Percentiles rank a stretch among this genome's conserved stretches.
phyloP scores from a whole-genome alignment of 1,140 invertebrate species.

The Achroia grisella region DNA sequence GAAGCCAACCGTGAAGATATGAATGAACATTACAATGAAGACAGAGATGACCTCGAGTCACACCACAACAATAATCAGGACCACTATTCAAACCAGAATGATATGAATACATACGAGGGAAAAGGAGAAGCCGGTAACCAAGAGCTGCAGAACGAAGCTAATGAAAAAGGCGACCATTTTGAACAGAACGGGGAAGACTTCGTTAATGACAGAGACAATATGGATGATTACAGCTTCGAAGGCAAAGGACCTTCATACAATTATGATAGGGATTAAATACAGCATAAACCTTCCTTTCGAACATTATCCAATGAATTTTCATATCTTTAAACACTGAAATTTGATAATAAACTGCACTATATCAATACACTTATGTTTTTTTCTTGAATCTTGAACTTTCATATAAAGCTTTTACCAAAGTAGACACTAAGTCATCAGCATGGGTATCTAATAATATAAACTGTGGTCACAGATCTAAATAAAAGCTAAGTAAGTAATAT shows the following conservation, averaged over 20 bases:
- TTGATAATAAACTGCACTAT: too few species aligned
- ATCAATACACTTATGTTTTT: too few species aligned
- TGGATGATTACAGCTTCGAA: slow-evolving; percentile 11
- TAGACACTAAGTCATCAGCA: too few species aligned
- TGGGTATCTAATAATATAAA: too few species aligned
- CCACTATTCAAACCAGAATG: slow-evolving; percentile 5
- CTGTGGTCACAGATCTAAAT: too few species aligned
- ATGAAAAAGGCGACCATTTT: slow-evolving; percentile 10
- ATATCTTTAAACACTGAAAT: too few species aligned
- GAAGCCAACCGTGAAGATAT: slow-evolving; percentile 7
- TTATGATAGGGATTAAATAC: slow-evolving; percentile 8
- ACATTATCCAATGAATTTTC: too few species aligned
- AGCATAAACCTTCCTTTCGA: too few species aligned
- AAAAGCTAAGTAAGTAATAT: too few species aligned
- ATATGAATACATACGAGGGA: background rate
- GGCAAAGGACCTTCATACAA: slow-evolving; percentile 9
- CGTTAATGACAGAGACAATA: slow-evolving; percentile 3
- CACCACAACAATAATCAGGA: slow-evolving; percentile 9
- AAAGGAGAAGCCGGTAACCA: background rate
- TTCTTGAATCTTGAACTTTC: too few species aligned
- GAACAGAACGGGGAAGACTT: slow-evolving; percentile 7
- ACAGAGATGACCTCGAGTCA: slow-evolving; percentile 5
- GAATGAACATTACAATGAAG: slow-evolving; percentile 6
- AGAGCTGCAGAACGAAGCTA: slow-evolving; percentile 3
- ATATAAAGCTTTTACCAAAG: too few species aligned